Evolutionary conservation across 2,888 invertebrate species (phyloP).

Genomic region (Petrolisthes manimaculis): DNA sequence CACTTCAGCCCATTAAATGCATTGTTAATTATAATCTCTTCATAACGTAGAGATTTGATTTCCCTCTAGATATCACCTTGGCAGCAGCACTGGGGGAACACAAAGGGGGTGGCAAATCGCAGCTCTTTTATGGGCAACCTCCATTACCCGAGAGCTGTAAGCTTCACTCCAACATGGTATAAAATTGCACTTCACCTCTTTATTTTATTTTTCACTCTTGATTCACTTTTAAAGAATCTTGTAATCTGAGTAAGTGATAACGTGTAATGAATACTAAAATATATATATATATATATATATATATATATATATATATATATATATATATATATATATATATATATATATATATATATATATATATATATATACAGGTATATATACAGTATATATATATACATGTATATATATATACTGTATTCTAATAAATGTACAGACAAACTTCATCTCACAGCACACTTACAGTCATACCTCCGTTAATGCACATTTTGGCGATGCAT

Average conservation of each 20-base stretch:
- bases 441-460: too few relatives aligned
- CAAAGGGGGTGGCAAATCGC: constrained; percentile 53
- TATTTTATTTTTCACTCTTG: neutral
- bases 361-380: too few relatives aligned
- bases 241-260: neutral
- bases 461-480: too few relatives aligned
- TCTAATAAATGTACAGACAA: too few relatives aligned
- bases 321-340: too few relatives aligned
- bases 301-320: too few relatives aligned
- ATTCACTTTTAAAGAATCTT: constrained; percentile 12
- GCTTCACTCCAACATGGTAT: constrained; percentile 43
- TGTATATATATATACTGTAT: too few relatives aligned
- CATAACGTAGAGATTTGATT: constrained; percentile 46
- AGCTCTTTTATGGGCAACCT: constrained; percentile 52
- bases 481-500: too few relatives aligned
- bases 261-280: neutral
- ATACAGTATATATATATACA: too few relatives aligned
- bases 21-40: constrained; percentile 47
- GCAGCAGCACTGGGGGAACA: constrained; percentile 58
- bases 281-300: neutral
- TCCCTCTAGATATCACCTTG: constrained; percentile 59
- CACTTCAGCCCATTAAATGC: constrained; percentile 43
- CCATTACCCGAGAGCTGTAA: constrained; percentile 46
- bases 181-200: constrained; percentile 30
- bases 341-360: too few relatives aligned